Evolutionary conservation across 2,113 vertebrate species (phyloP), one percentile per base, ranked within the genome.

Genomic region (Mesembrinibis cayennensis): DNA sequence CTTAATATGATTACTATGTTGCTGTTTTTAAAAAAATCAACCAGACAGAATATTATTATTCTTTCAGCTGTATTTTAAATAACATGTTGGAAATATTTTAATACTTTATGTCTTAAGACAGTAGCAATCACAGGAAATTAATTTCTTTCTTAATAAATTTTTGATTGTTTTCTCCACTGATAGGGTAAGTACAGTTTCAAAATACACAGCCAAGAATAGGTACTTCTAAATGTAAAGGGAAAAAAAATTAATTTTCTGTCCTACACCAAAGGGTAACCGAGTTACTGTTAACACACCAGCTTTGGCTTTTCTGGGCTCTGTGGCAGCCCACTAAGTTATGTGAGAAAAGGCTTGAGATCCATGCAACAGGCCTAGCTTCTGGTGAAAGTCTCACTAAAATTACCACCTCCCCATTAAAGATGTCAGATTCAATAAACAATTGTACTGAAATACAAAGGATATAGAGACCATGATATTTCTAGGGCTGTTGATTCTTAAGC

Each of bases 251-350:
- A 63, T 59, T 16, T 6, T 55, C 10, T 93, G 6, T 34, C 25
- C 12, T 67, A 26, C 26, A 49, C 14, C 17, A 44, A 67, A 59
- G 23, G 40, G 36, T 8, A 85, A 5, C 6, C 0, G 3, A 83
- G 17, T 21, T 67, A 18, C 7, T 3, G 3, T 86, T 80, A 63
- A 40, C 4, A n/a, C 4, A 36, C 3, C 55, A 32, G 18, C 12
- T 72, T 76, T 50, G 38, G 6, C 14, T 79, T 91, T 53, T 58
- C 61, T 71, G 30, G 42, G 12, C 11, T 89, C 49, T 89, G 50
- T 0, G 2, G 30, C 3, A 67, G 2, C 10, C 40, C 6, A 3
- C 3, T 34, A 55, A 36, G 11, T 14, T 36, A 9, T 3, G 40
- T 30, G 21, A 62, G 21, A 58, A 59, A 86, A 65, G 12, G 13